Percentiles rank a stretch among this genome's conserved stretches.
Conservation (phyloP, 2,113 vertebrate species). For the Athene noctua region DNA sequence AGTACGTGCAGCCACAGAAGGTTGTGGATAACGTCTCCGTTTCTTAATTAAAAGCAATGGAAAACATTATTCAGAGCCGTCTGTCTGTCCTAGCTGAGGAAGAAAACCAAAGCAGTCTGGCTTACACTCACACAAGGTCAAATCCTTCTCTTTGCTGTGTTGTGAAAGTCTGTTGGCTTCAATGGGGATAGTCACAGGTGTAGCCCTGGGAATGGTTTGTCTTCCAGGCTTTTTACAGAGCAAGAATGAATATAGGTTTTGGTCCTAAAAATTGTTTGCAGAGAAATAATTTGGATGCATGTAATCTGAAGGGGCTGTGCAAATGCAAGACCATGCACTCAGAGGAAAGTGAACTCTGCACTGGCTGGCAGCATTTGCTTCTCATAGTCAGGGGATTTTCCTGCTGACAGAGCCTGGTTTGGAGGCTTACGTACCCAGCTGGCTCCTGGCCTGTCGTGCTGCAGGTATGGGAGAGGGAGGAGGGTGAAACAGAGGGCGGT, state of each 20-base stretch:
- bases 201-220: not conserved
- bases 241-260: not conserved
- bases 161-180: not conserved
- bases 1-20: not conserved
- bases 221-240: not conserved
- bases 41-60: not conserved
- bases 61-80: not conserved
- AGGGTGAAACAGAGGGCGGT: not conserved
- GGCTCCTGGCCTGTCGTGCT: not conserved
- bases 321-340: not conserved
- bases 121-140: not conserved
- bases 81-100: not conserved
- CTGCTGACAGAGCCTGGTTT: slow-evolving; percentile 10
- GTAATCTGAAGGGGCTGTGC: not conserved
- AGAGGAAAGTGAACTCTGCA: slow-evolving; percentile 7
- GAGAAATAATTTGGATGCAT: slow-evolving; percentile 27
- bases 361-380: not conserved
- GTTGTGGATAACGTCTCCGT: not conserved
- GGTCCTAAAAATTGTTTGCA: not conserved
- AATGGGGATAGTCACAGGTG: not conserved
- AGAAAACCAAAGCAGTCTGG: not conserved
- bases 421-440: not conserved
- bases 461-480: slow-evolving; percentile 10
- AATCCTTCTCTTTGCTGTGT: not conserved
- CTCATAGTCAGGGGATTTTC: not conserved